These are phyloP conservation scores for Muscina levida DNA, from an alignment of 2,888 invertebrate genomes.

Conservation along the genomic window DNA sequence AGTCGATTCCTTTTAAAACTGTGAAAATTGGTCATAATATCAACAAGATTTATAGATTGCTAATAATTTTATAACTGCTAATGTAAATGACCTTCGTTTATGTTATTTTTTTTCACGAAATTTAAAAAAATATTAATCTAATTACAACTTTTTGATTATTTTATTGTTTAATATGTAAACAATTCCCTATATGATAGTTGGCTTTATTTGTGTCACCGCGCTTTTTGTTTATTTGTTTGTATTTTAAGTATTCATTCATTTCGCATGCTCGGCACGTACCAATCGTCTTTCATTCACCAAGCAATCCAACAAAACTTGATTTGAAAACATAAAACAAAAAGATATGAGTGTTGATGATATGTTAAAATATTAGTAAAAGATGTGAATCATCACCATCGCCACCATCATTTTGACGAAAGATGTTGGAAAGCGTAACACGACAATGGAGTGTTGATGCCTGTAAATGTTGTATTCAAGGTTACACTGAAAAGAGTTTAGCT, in stretches of 20 bases:
- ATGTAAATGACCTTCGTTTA: conserved; percentile 13
- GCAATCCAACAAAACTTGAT: conserved; percentile 1
- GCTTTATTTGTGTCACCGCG: not conserved
- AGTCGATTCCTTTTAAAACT: no score
- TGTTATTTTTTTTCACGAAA: not conserved
- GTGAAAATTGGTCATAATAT: no score
- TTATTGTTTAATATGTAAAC: conserved; percentile 14
- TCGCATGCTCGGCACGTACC: conserved; percentile 49
- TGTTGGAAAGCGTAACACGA: not conserved
- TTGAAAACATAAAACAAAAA: not conserved
- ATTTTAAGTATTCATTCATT: no score
- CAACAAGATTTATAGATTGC: no score
- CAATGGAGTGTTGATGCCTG: not conserved
- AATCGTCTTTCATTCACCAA: conserved; percentile 16
- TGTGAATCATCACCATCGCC: conserved; percentile 49
- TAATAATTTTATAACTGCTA: no score
- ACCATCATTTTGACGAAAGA: not conserved
- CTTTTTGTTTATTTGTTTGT: not conserved
- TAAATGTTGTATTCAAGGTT: conserved; percentile 27
- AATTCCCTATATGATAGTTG: not conserved
- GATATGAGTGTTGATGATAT: not conserved
- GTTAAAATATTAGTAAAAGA: conserved; percentile 29
- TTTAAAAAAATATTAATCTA: conserved; percentile 5
- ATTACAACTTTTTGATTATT: conserved; percentile 9
- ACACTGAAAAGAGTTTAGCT: not conserved